Base-by-base conservation (phyloP, 2,113 vertebrate genomes). In the Embiotoca jacksoni region DNA sequence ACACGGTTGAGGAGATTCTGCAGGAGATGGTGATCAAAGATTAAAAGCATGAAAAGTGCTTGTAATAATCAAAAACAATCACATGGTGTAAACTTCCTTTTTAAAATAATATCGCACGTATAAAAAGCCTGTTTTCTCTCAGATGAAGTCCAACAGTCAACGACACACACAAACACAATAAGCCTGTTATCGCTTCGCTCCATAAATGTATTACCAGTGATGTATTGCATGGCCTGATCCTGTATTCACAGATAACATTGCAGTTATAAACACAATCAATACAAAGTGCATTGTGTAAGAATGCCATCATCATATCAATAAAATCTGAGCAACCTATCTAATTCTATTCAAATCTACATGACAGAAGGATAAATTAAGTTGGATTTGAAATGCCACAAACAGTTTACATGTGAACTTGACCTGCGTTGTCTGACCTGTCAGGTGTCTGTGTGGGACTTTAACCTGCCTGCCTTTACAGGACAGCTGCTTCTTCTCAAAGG, bases 401-500 rank as follows among this genome's bases (percentile, higher is more conserved):
- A 49, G 13, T 15, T 6, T 13, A 5, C 62, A 71, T 44, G 64
- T 49, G 49, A 61, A 16, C 32, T 65, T 56, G 32, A 60, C 36
- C 53, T 76, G 59, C 8, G 2, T 72, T 53, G 36, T 36, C 23
- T 23, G 46, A 76, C 36, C 16, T 31, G 69, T 53, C 88, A 80
- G 76, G 79, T 86, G 76, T 82, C 47, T 46, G 54, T 50, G 57
- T 11, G 55, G 84, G 80, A 87, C 87, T 89, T 86, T 80, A 82
- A 77, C 79, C 88, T 52, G 50, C 63, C 0, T 3, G 58, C 33
- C 14, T n/a, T 7, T 16, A 61, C 87, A 89, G 78, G 75, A 82
- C 59, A 81, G 77, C 77, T 15, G 72, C 59, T 9, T 36, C 33
- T 30, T 36, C 5, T 4, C 39, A 50, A 23, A 61, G 80, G 36